These are phyloP conservation scores for Limnodromus scolopaceus DNA, from an alignment of 2,797 vertebrate genomes.

Conservation along the genomic window DNA sequence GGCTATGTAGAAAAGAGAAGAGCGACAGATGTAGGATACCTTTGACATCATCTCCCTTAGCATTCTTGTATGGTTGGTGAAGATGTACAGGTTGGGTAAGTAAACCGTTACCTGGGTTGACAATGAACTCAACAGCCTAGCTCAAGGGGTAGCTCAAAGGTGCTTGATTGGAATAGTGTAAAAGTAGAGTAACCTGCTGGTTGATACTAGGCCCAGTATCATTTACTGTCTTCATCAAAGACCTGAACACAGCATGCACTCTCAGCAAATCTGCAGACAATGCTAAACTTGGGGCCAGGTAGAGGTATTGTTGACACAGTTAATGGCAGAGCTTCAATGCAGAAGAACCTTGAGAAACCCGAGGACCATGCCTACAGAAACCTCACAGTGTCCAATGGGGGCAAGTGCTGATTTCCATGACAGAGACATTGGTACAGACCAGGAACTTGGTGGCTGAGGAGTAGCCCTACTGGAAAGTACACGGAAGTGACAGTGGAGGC, in stretches of 20 bases:
- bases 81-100: neutral
- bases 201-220: neutral
- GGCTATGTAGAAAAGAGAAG: neutral
- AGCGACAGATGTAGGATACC: neutral
- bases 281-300: rapidly evolving
- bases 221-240: neutral
- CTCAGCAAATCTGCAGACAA: neutral
- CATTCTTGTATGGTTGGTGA: neutral
- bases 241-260: neutral
- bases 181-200: neutral
- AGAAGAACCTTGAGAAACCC: neutral
- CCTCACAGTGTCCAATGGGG: neutral
- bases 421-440: neutral
- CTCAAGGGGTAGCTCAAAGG: neutral
- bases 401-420: rapidly evolving
- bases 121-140: neutral
- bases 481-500: neutral
- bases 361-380: neutral
- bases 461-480: neutral
- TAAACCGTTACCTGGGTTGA: neutral
- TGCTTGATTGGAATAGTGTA: neutral
- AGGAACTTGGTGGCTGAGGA: neutral
- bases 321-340: neutral
- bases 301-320: neutral
- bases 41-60: neutral